Evolutionary conservation across 2,113 vertebrate genomes (phyloP), one percentile per base, ranked within the genome.

Genomic region (Grantiella picta): DNA sequence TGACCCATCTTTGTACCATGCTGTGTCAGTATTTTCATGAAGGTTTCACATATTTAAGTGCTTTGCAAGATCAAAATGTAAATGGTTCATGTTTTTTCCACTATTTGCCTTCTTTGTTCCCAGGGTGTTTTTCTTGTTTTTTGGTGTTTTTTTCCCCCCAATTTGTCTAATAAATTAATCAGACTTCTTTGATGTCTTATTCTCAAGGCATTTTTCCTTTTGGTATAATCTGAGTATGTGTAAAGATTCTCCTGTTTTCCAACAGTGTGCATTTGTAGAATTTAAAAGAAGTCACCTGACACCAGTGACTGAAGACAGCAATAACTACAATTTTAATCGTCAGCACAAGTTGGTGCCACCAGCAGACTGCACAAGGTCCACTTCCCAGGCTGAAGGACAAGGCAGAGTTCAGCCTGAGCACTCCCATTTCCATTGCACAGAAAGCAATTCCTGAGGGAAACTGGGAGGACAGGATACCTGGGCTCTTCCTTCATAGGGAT

Each of bases 1-100:
- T 61, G 45, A 75, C 5, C 5, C 8, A 4, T 17, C n/a, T 66
- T 60, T 15, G 5, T 44, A 42, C 13, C 5, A 2, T 0, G 0
- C 18, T 38, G 10, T 56, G 13, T 20, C n/a, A 60, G 8, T 35
- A 50, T 45, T 36, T 78, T 68, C 16, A 83, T 31, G 10, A 19
- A 68, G 10, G 13, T 40, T 54, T 64, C 27, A 56, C 7, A 33
- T 29, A 64, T 38, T 64, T 54, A 72, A 80, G 9, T 60, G 23
- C 17, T 80, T 86, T 72, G 17, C 11, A 64, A 72, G 57, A 59
- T 59, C 16, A 77, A 59, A 89, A 53, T 42, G 6, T 31, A 85
- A 73, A 17, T 42, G 36, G 4, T 35, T 53, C 12, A 31, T 38
- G 16, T 54, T 45, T 71, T 76, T 68, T 45, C 16, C 21, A 70